These are phyloP conservation scores for Zosterops pallidus DNA, from an alignment of 2,113 vertebrate genomes.

Conservation along the genomic window DNA sequence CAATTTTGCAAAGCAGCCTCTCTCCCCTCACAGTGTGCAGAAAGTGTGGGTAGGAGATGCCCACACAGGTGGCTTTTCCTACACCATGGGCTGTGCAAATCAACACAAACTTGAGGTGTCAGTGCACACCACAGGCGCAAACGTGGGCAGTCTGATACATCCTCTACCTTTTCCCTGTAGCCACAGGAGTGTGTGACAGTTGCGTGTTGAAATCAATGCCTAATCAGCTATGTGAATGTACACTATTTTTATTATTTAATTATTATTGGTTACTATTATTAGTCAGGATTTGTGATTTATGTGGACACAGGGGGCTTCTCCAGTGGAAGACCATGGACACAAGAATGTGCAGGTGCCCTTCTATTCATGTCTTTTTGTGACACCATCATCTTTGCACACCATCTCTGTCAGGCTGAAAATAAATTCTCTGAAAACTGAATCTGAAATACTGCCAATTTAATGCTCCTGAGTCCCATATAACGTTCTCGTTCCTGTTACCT, in stretches of 20 bases:
- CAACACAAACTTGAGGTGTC: fast-evolving
- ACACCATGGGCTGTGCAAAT: neutral
- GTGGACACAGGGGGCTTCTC: neutral
- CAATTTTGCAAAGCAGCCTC: neutral
- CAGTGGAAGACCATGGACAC: neutral
- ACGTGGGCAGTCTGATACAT: fast-evolving
- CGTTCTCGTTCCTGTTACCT: neutral
- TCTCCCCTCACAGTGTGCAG: neutral
- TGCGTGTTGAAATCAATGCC: neutral
- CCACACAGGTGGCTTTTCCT: neutral
- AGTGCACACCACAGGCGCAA: fast-evolving
- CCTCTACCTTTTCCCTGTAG: neutral
- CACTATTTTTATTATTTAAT: neutral
- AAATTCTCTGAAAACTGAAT: neutral
- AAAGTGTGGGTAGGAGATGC: neutral
- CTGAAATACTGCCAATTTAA: neutral
- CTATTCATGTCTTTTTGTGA: fast-evolving
- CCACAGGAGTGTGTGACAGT: fast-evolving
- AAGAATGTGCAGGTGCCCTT: neutral
- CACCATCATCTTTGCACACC: neutral
- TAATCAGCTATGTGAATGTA: fast-evolving
- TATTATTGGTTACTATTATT: neutral
- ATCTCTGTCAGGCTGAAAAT: neutral
- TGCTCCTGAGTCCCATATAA: fast-evolving
- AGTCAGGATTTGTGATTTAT: neutral